Evolutionary conservation across 2,888 invertebrate genomes (phyloP).

Genomic region (Philereme transversata): DNA sequence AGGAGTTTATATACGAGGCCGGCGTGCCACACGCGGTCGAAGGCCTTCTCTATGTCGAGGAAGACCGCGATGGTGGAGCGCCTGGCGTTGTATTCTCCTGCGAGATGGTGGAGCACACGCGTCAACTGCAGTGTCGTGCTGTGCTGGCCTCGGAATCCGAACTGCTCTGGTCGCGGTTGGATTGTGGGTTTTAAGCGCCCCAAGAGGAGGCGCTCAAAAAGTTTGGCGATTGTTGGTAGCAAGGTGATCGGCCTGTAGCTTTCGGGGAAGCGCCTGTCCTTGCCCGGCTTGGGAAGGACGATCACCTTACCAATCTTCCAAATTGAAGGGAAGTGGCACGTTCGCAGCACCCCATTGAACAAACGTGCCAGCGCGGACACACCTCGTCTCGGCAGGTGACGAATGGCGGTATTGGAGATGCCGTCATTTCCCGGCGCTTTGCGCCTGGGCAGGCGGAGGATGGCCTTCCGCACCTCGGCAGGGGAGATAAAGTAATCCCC

Average conservation of each 20-base stretch:
- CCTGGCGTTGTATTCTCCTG: slow-evolving; percentile 28
- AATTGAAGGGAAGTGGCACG: slow-evolving; percentile 28
- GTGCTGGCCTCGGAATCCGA: slow-evolving; percentile 34
- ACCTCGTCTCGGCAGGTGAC: not conserved
- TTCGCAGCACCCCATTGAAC: slow-evolving; percentile 24
- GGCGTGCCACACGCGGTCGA: slow-evolving; percentile 48
- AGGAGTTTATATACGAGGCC: slow-evolving; percentile 43
- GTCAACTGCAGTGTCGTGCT: slow-evolving; percentile 43
- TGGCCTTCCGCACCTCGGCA: slow-evolving; percentile 3
- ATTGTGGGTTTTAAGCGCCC: no score
- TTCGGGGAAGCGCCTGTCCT: no score
- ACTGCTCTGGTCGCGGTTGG: no score
- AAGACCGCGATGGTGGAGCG: slow-evolving; percentile 36
- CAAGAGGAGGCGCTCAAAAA: no score
- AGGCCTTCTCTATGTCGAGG: slow-evolving; percentile 39
- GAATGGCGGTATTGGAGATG: slow-evolving; percentile 7
- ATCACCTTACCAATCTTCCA: no score
- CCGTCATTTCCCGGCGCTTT: slow-evolving; percentile 16
- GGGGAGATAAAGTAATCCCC: slow-evolving; percentile 8
- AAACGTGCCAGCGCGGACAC: slow-evolving; percentile 9
- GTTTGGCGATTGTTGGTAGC: no score
- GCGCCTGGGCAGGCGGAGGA: slow-evolving; percentile 1
- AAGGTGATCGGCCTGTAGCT: no score
- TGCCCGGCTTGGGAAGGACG: no score
- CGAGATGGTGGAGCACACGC: slow-evolving; percentile 37